phyloP scores from a whole-genome alignment of 1,140 invertebrate species.

The Orius laevigatus region DNA sequence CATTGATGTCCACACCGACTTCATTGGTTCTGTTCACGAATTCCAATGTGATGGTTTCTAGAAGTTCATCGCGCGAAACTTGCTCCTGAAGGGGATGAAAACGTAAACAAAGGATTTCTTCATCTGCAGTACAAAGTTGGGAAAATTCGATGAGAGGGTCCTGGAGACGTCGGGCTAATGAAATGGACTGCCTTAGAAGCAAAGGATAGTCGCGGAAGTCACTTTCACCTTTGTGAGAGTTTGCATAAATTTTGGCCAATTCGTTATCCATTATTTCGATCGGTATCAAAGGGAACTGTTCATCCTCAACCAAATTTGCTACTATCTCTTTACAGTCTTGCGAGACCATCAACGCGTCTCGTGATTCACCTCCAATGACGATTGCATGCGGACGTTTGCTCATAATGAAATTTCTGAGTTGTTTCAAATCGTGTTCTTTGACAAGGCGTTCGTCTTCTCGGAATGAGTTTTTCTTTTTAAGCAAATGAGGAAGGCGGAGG shows the following conservation, averaged over 20 bases:
- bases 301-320: constrained; percentile 56
- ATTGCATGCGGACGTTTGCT: constrained; percentile 89
- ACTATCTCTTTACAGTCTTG: constrained; percentile 69
- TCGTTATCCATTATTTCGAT: constrained; percentile 91
- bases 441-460: constrained; percentile 49
- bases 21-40: constrained; percentile 89
- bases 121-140: constrained; percentile 85
- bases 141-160: constrained; percentile 94
- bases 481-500: constrained; percentile 65
- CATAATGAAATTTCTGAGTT: constrained; percentile 69
- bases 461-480: constrained; percentile 64
- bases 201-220: constrained; percentile 88
- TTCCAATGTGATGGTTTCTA: constrained; percentile 73
- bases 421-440: constrained; percentile 67
- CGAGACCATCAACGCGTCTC: constrained; percentile 71
- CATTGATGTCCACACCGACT: constrained; percentile 97
- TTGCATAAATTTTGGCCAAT: constrained; percentile 73
- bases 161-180: constrained; percentile 76
- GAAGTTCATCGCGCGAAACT: constrained; percentile 65
- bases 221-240: constrained; percentile 68
- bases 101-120: constrained; percentile 87
- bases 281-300: constrained; percentile 72
- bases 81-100: constrained; percentile 83
- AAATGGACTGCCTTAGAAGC: constrained; percentile 77
- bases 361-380: constrained; percentile 75